Conservation (phyloP, 1,140 invertebrate genomes). For the Drosophila pachea region DNA sequence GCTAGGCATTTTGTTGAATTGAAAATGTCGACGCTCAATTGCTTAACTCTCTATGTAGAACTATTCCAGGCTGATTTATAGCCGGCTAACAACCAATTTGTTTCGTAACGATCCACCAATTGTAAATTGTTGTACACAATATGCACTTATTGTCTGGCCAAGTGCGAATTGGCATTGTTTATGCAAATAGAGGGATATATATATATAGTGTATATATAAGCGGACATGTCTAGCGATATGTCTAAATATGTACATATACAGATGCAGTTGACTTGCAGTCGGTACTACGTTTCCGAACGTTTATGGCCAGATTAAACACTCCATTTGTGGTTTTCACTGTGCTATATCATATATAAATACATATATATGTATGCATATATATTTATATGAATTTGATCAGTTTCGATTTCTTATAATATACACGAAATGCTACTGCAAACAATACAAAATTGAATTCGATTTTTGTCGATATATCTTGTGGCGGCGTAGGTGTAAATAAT, state of each 20-base stretch:
- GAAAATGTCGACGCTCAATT: conserved; percentile 3
- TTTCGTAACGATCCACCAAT: conserved; percentile 13
- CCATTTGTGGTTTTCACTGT: conserved; percentile 16
- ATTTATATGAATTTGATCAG: background rate
- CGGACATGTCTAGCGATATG: conserved; percentile 23
- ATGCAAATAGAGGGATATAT: conserved; percentile 23
- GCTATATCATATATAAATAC: conserved; percentile 5
- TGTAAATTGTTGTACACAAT: conserved; percentile 1
- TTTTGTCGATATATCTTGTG: background rate
- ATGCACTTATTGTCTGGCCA: conserved; percentile 1
- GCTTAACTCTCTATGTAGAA: background rate
- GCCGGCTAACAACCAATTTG: background rate
- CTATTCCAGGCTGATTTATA: conserved; percentile 11
- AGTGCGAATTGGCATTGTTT: conserved; percentile 23
- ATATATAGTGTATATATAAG: background rate
- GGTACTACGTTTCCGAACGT: background rate
- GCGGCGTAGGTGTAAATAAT: conserved; percentile 19
- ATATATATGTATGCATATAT: background rate
- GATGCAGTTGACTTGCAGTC: conserved; percentile 1
- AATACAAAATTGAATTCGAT: conserved; percentile 15
- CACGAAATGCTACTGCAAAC: conserved; percentile 9
- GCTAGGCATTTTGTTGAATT: background rate
- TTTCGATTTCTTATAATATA: conserved; percentile 3
- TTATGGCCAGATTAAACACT: conserved; percentile 15
- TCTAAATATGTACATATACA: conserved; percentile 11